Percentiles rank a stretch among this genome's conserved stretches.
These are phyloP conservation scores for Conomelus anceps DNA, from an alignment of 2,888 invertebrate genomes.

Conservation along the genomic window DNA sequence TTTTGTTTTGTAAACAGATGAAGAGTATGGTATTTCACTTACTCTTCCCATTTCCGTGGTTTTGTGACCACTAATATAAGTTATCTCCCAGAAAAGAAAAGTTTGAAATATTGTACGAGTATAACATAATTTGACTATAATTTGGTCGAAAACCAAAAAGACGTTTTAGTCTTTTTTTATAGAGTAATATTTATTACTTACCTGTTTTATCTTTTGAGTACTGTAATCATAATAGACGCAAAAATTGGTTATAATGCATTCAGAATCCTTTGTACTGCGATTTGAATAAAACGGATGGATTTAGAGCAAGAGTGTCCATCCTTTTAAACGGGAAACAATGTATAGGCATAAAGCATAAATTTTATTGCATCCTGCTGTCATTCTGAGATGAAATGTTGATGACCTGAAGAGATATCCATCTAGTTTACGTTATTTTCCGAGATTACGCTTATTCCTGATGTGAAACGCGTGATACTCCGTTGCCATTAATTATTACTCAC, in stretches of 20 bases:
- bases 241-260: background rate
- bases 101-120: no score
- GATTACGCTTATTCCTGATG: background rate
- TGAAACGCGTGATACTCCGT: background rate
- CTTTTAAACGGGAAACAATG: background rate
- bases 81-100: no score
- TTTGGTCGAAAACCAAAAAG: no score
- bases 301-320: background rate
- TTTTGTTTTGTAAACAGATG: no score
- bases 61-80: no score
- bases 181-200: background rate
- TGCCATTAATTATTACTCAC: background rate
- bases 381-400: background rate
- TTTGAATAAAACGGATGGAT: background rate
- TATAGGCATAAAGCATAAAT: background rate
- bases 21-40: no score
- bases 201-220: background rate
- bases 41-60: no score
- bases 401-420: background rate
- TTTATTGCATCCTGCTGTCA: background rate
- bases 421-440: background rate
- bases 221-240: background rate
- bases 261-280: background rate
- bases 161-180: background rate
- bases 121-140: no score